Conservation (phyloP, 2,113 vertebrate genomes). For the Chaetops frenatus region DNA sequence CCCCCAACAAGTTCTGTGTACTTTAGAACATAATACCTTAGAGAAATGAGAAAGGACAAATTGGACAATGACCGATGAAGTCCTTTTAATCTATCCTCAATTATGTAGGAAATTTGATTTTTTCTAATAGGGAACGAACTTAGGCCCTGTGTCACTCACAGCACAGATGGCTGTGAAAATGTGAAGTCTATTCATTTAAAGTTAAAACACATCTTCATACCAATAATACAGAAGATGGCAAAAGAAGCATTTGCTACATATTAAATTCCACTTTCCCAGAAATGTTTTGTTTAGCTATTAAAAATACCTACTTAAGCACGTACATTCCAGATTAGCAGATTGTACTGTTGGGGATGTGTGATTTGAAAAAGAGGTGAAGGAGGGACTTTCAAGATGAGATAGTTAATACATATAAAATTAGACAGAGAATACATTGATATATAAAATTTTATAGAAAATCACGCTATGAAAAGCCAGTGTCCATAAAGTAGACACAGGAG, state of each 20-base stretch:
- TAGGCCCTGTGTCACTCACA: not conserved
- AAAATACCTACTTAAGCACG: not conserved
- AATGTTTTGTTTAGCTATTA: not conserved
- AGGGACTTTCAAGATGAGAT: not conserved
- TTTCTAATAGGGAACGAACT: not conserved
- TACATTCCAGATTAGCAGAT: not conserved
- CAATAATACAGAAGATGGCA: not conserved
- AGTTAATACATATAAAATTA: not conserved
- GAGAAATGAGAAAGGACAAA: not conserved
- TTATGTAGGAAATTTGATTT: not conserved
- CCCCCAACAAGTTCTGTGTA: not conserved
- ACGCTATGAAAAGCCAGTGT: accelerated
- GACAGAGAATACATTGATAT: not conserved
- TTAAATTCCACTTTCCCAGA: not conserved
- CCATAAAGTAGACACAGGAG: not conserved
- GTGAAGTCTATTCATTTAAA: not conserved
- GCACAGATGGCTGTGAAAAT: not conserved
- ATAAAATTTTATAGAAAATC: not conserved
- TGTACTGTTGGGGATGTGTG: not conserved
- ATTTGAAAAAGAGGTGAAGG: not conserved
- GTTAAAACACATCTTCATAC: not conserved
- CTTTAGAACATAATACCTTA: not conserved
- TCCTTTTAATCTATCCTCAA: not conserved
- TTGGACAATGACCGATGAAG: not conserved
- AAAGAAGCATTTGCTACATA: not conserved